Base-by-base conservation (phyloP, 2,888 invertebrate species). In the Diaphora mendica region DNA sequence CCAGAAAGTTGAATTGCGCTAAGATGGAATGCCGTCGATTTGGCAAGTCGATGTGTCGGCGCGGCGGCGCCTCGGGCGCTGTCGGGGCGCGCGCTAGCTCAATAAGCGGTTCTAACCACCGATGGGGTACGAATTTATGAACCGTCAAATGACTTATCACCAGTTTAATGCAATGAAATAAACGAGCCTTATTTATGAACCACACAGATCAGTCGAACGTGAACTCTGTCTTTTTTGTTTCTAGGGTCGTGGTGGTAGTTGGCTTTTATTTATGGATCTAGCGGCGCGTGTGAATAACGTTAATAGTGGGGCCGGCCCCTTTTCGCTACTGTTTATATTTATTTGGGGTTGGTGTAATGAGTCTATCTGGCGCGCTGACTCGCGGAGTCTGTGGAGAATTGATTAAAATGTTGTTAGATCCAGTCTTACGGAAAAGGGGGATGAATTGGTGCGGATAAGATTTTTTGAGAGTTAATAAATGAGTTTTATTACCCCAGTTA, bases 111-210 rank as follows among this genome's bases (percentile, higher is more conserved):
- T 86, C 79, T 85, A 82, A 86, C 88, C 87, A 86, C 90, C 89
- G 86, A 88, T 91, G 90, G 93, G 93, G 92, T 89, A 90, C 90
- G 87, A 91, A 89, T 94, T 94, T 94, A 94, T 94, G 95, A 93
- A 93, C 93, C 95, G 94, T 91, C 95, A 94, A 95, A 95, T 95
- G 93, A 94, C 94, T 95, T 94, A 94, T 94, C 94, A 94, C 93
- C 94, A 92, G 91, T 93, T 94, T 94, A 94, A 94, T 94, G 94
- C 94, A 93, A 95, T 93, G 92, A 93, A 94, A 93, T 93, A 92
- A 94, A 94, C 92, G 92, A 91, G 90, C 90, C 90, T 94, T 93
- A 93, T 94, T 93, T 94, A 94, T 92, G 92, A 91, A 92, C 91
- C 91, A 89, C 93, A 89, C 90, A 89, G 89, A 92, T 93, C 92